Percentiles rank a stretch among this genome's conserved stretches.
Conservation (phyloP, 1,140 invertebrate species). For the Helicoverpa armigera region DNA sequence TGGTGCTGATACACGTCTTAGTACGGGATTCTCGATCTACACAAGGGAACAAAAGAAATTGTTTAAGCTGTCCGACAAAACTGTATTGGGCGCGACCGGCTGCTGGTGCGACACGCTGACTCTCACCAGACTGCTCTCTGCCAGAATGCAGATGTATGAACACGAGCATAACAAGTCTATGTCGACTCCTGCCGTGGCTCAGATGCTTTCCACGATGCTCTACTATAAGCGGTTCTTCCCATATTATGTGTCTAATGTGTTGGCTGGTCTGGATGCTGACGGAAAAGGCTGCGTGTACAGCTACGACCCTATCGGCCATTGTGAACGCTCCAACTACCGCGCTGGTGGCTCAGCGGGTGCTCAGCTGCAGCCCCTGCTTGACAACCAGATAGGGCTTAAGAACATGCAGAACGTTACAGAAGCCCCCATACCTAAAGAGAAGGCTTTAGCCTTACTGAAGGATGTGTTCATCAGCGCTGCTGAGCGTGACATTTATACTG, state of each 20-base stretch:
- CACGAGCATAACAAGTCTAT: constrained; percentile 98
- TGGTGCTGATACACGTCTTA: constrained; percentile 97
- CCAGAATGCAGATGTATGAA: constrained; percentile 97
- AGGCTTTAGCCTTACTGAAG: constrained; percentile 94
- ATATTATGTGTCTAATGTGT: constrained; percentile 98
- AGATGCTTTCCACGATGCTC: constrained; percentile 98
- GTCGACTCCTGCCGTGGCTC: constrained; percentile 96
- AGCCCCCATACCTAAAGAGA: constrained; percentile 90
- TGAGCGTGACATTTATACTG: constrained; percentile 98
- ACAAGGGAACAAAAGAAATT: constrained; percentile 95
- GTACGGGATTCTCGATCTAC: constrained; percentile 95
- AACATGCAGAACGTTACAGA: constrained; percentile 92
- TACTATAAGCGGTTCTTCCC: constrained; percentile 99
- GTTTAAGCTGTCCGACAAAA: constrained; percentile 92
- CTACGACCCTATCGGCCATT: constrained; percentile 99
- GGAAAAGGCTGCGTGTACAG: constrained; percentile 98
- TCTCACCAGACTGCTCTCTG: constrained; percentile 94
- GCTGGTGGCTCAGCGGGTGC: constrained; percentile 95
- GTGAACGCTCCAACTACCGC: constrained; percentile 92
- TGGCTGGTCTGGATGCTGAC: constrained; percentile 95
- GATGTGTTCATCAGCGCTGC: constrained; percentile 99
- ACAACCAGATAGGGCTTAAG: constrained; percentile 96
- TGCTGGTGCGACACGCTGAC: constrained; percentile 99
- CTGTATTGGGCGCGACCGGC: constrained; percentile 95
- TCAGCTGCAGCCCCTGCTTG: constrained; percentile 94